Base-by-base conservation (phyloP, 2,797 vertebrate genomes). In the Myoxocephalus aenaeus region DNA sequence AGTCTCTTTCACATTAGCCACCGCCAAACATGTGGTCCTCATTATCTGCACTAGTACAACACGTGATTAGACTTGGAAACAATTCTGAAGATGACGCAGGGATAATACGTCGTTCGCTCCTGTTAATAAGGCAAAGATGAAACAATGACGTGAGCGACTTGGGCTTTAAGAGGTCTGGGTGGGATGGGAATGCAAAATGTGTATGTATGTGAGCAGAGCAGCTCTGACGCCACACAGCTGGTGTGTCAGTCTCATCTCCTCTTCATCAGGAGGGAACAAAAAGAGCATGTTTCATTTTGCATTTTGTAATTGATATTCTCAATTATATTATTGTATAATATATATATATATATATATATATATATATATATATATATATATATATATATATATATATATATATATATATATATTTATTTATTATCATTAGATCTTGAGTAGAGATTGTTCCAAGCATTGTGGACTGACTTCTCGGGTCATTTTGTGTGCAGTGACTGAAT, bases 21-120 rank as follows among this genome's bases (percentile, higher is more conserved):
- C 54, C 0, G 8, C 85, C 90, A 88, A 86, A 91, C 90, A 93
- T 70, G 40, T 92, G 92, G 77, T 91, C 48, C 50, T 78, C 80
- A 76, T 93, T 85, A 89, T 70, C 62, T 67, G 44, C 63, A 79
- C 53, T 56, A 72, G 70, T 42, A 48, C 66, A 75, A 79, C 79
- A 90, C 3, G 68, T 85, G 87, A 87, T 70, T 66, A 32, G 62
- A 68, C 65, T 76, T 81, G 69, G 75, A 88, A 79, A 63, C 57
- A 64, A 85, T 64, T 75, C 44, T 57, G 38, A 73, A 63, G 72
- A 83, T 90, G 80, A 90, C 68, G 29, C 29, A 29, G 46, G 71
- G 57, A 84, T 71, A 70, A 72, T 64, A 22, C 6, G 3, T 40
- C 50, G 27, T 72, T 83, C n/a, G 61, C 74, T 84, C 65, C 84